Conservation (phyloP, 1,140 invertebrate genomes). For the Achatina immaculata region DNA sequence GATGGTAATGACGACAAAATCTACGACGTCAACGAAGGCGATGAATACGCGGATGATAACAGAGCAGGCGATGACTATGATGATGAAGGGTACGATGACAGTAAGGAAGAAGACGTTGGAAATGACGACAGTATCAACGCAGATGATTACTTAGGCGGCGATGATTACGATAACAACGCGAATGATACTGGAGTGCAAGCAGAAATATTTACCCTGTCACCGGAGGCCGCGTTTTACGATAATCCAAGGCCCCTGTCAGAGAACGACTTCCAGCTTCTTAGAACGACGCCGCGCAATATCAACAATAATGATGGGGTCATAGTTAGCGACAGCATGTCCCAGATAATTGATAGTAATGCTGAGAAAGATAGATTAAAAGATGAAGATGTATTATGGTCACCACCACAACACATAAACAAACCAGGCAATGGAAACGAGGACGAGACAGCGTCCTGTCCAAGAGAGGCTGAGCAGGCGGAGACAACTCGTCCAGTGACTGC, state of each 20-base stretch:
- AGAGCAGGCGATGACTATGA: neutral
- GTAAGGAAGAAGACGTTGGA: neutral
- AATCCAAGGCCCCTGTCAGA: neutral
- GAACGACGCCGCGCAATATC: neutral
- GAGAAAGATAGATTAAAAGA: neutral
- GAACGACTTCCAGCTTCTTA: neutral
- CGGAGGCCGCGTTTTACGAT: neutral
- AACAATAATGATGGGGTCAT: neutral
- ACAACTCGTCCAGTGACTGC: slow-evolving; percentile 26
- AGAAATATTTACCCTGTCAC: neutral
- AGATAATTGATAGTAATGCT: neutral
- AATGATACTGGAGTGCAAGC: neutral
- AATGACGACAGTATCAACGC: neutral
- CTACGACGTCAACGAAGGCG: neutral
- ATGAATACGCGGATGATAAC: neutral
- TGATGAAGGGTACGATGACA: neutral
- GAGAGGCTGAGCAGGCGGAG: neutral
- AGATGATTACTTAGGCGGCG: neutral
- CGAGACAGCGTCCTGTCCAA: neutral
- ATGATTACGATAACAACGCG: neutral
- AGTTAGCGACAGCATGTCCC: neutral
- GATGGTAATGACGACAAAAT: neutral
- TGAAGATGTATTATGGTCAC: neutral
- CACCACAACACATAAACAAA: neutral
- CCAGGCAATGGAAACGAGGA: neutral